Evolutionary conservation across 2,113 vertebrate genomes (phyloP), one percentile per base, ranked within the genome.

Genomic region (Arothron firmamentum): DNA sequence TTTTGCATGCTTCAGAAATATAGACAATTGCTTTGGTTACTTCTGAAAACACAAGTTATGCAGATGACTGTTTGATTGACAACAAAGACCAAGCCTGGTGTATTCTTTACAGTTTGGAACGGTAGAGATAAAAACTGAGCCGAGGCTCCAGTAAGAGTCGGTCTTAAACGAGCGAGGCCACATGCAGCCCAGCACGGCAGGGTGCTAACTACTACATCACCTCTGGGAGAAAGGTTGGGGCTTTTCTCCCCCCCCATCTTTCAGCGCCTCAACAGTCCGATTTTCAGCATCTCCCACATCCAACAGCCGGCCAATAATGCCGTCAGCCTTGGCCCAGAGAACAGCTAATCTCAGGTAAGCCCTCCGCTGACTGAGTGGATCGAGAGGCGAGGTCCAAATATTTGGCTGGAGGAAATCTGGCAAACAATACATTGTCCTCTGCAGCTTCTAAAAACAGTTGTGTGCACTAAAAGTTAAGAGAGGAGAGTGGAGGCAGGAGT

Each of bases 291-390:
- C 52, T 67, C n/a, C 23, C 82, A 76, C 70, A 80, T 82, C 86
- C 81, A 78, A 62, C 16, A 55, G 59, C 73, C 68, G 82, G 71
- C 71, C 17, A 59, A 74, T 88, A 84, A 86, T 81, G 75, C 84
- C 75, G 72, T 81, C 75, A 79, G 78, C 72, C 72, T 83, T 65
- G 62, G 69, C 77, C 54, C 75, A 79, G 75, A 87, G 87, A 80
- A 91, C 88, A 90, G 80, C 86, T 91, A 88, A 88, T 91, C 88
- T 89, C 84, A 89, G 85, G 87, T 88, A 88, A 88, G 83, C 84
- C 85, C 28, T 5, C 67, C 70, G 52, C 72, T 88, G 83, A 88
- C 85, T 87, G 85, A 86, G 73, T 70, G 81, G 84, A 82, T 86
- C 73, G 72, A 58, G 28, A 72, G 65, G 70, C 80, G 74, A 52